These are phyloP conservation scores for Ophiothrix spiculata DNA, from an alignment of 35 echinoderm and acorn worm genomes.

Conservation along the genomic window DNA sequence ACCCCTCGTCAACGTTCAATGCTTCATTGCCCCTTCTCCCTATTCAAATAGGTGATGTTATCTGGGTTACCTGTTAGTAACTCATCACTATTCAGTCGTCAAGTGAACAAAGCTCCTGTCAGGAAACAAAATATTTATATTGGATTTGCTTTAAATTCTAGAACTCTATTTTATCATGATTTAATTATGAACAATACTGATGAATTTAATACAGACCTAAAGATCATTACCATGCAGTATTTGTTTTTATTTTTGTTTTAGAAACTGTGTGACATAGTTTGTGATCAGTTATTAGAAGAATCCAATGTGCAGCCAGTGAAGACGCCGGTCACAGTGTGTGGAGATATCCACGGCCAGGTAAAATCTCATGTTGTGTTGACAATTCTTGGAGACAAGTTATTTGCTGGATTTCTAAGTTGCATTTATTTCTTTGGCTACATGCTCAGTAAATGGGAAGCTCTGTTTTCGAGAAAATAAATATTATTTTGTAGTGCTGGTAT, in stretches of 20 bases:
- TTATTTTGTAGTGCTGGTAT: too few species aligned
- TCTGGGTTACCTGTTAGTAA: neutral
- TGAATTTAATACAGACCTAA: neutral
- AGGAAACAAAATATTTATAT: too few species aligned
- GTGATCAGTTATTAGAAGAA: conserved; percentile 89
- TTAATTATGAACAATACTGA: neutral
- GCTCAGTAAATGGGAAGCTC: too few species aligned
- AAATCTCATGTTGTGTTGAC: too few species aligned
- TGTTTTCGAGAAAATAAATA: too few species aligned
- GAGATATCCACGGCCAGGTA: conserved; percentile 99
- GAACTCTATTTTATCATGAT: neutral
- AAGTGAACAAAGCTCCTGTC: neutral
- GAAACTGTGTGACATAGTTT: conserved; percentile 98
- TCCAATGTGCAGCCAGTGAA: conserved; percentile 87
- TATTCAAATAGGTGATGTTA: too few species aligned
- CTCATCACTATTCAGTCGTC: neutral
- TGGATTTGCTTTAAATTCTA: neutral
- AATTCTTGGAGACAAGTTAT: too few species aligned
- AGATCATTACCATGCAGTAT: neutral
- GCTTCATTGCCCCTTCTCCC: too few species aligned
- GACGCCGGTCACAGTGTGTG: conserved; percentile 97
- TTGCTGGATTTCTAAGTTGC: too few species aligned
- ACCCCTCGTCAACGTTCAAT: too few species aligned
- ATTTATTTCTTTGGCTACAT: too few species aligned
- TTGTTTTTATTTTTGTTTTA: conserved; percentile 35